Percentiles rank a stretch among this genome's conserved stretches.
Conservation (phyloP, 2,888 invertebrate genomes). For the Diabrotica balteata region DNA sequence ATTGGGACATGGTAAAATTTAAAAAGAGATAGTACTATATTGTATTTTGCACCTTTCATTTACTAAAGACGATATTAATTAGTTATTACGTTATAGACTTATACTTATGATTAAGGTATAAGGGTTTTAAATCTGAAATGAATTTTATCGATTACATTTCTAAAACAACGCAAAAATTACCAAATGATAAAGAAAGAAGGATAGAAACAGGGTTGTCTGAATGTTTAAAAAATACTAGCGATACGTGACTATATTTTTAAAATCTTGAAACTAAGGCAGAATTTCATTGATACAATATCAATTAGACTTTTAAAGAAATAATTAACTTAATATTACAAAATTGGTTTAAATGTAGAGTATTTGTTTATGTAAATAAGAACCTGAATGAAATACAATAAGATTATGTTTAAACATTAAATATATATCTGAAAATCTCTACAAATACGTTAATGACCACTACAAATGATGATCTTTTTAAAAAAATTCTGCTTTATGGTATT, state of each 20-base stretch:
- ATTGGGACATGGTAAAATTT: constrained; percentile 63
- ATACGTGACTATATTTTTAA: too few species aligned
- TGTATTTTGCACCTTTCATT: constrained; percentile 26
- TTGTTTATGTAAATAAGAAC: too few species aligned
- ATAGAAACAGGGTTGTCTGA: constrained; percentile 8
- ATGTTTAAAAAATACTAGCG: neutral
- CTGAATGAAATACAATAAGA: too few species aligned
- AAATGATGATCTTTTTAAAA: neutral
- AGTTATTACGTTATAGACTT: neutral
- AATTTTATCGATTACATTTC: constrained; percentile 30
- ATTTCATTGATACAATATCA: too few species aligned
- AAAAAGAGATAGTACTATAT: constrained; percentile 54
- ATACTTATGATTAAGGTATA: neutral
- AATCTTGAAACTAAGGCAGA: too few species aligned
- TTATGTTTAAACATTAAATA: neutral
- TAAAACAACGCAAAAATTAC: constrained; percentile 25
- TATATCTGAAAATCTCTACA: neutral
- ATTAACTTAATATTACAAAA: too few species aligned
- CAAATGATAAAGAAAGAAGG: constrained; percentile 26
- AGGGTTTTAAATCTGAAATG: neutral
- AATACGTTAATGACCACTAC: neutral
- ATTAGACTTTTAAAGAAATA: too few species aligned
- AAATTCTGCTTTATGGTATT: neutral
- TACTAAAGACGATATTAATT: constrained; percentile 7
- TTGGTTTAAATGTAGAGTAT: too few species aligned